phyloP scores from a whole-genome alignment of 2,888 invertebrate genomes.

The Ashinkailepas kermadecensis region DNA sequence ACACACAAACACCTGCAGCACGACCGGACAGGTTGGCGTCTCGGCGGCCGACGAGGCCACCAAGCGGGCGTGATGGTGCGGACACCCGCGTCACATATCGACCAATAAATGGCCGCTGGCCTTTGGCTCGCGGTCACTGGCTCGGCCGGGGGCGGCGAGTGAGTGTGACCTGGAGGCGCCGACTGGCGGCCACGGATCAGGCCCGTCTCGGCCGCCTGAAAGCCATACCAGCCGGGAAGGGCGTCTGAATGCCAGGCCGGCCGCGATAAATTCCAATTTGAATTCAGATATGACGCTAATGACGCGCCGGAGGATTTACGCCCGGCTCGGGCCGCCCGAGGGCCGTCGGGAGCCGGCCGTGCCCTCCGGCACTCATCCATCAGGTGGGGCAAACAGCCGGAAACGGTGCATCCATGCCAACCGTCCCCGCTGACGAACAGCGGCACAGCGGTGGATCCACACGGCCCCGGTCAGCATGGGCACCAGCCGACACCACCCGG shows the following conservation, averaged over 20 bases:
- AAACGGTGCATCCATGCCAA: not conserved
- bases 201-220: not conserved
- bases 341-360: not conserved
- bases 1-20: too few relatives aligned
- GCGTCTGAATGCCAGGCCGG: not conserved
- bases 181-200: not conserved
- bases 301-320: conserved; percentile 7
- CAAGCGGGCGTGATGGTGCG: too few relatives aligned
- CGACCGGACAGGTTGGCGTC: too few relatives aligned
- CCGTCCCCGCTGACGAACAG: not conserved
- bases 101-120: too few relatives aligned
- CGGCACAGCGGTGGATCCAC: not conserved
- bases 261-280: conserved; percentile 21
- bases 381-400: not conserved
- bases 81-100: too few relatives aligned
- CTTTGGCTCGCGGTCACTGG: too few relatives aligned
- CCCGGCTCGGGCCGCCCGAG: not conserved
- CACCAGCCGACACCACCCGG: not conserved
- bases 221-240: not conserved
- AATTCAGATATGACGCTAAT: conserved; percentile 20
- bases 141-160: too few relatives aligned
- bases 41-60: too few relatives aligned
- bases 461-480: not conserved
- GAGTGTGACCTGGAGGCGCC: too few relatives aligned
- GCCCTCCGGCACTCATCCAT: not conserved